Evolutionary conservation across 2,113 vertebrate species (phyloP).

Genomic region (Grantiella picta): DNA sequence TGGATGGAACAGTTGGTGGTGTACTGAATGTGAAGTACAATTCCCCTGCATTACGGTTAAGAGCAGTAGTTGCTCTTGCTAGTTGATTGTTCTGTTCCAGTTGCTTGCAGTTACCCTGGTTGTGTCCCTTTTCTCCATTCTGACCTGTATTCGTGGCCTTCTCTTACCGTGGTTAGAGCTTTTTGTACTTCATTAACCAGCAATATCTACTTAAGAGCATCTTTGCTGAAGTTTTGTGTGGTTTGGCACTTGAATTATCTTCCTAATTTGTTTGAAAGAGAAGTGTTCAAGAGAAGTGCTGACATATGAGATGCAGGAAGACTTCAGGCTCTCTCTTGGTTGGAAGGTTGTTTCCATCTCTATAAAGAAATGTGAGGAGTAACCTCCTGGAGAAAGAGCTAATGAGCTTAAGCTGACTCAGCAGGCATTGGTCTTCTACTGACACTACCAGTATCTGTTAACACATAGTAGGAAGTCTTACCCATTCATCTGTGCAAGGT

Average conservation of each 20-base stretch:
- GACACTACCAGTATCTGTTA: not conserved
- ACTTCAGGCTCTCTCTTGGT: not conserved
- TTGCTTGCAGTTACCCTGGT: not conserved
- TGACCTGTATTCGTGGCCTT: not conserved
- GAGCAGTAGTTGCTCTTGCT: not conserved
- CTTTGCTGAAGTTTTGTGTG: not conserved
- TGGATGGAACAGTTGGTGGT: fast-evolving
- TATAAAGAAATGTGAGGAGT: not conserved
- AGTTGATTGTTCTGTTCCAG: not conserved
- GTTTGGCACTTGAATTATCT: not conserved
- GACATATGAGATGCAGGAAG: not conserved
- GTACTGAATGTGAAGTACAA: not conserved
- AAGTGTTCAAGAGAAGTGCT: not conserved
- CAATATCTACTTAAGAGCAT: not conserved
- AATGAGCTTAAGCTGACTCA: not conserved
- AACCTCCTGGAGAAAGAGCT: not conserved
- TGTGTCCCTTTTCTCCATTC: not conserved
- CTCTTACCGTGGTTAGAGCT: not conserved
- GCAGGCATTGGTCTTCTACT: not conserved
- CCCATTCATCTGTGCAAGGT: not conserved
- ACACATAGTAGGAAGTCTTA: not conserved
- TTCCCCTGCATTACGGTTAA: not conserved
- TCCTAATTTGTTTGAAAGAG: not conserved
- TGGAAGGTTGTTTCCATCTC: not conserved
- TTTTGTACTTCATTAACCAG: not conserved